Percentiles rank a stretch among this genome's conserved stretches.
These are phyloP conservation scores for Dynastes maya DNA, from an alignment of 2,888 invertebrate genomes.

Conservation along the genomic window DNA sequence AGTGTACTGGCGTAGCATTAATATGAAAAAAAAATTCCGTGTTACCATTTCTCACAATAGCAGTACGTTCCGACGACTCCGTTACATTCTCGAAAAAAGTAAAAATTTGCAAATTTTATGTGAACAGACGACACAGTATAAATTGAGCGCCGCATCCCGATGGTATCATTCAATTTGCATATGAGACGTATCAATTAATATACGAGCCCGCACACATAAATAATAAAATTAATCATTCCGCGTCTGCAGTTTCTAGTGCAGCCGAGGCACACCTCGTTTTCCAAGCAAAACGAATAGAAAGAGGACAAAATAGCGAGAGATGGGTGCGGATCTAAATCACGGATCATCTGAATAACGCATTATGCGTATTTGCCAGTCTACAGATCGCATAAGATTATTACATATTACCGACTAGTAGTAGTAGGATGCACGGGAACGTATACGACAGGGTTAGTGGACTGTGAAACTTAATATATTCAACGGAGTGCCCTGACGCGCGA, in stretches of 20 bases:
- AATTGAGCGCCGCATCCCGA: conserved; percentile 18
- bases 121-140: neutral
- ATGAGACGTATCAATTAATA: conserved; percentile 63
- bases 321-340: conserved; percentile 43
- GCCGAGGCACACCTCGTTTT: conserved; percentile 28
- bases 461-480: conserved; percentile 1
- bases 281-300: neutral
- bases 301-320: neutral
- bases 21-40: no score
- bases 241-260: conserved; percentile 13
- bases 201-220: conserved; percentile 55
- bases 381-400: conserved; percentile 35
- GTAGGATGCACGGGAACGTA: neutral
- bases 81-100: neutral
- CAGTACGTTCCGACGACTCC: neutral
- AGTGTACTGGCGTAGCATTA: no score
- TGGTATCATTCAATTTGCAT: conserved; percentile 59
- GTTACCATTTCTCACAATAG: no score
- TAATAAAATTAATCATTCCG: conserved; percentile 51
- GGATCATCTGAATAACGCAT: conserved; percentile 42
- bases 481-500: neutral
- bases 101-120: conserved; percentile 14
- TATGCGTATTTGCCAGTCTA: conserved; percentile 35
- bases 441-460: conserved; percentile 14
- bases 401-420: neutral